Conservation (phyloP, 2,888 invertebrate genomes). For the Aethes cnicana region DNA sequence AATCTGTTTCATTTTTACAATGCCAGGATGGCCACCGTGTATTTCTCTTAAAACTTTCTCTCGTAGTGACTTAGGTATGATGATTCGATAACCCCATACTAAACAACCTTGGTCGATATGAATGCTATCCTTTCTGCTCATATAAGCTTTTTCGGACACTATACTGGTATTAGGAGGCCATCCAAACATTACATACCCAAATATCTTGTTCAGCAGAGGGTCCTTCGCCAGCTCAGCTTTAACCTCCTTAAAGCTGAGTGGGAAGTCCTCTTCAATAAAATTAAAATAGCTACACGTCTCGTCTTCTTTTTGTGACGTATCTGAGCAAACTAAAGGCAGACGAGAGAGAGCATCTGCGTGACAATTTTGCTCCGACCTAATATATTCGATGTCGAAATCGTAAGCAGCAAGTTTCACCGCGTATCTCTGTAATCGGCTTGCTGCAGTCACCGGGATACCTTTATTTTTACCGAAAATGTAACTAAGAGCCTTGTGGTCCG, state of each 20-base stretch:
- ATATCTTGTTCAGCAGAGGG: slow-evolving; percentile 18
- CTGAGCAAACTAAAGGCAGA: neutral
- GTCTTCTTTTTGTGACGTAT: neutral
- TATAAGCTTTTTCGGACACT: slow-evolving; percentile 7
- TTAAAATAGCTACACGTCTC: slow-evolving; percentile 16
- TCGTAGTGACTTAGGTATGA: slow-evolving; percentile 28
- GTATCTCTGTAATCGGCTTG: slow-evolving; percentile 10
- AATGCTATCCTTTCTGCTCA: slow-evolving; percentile 9
- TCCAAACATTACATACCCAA: slow-evolving; percentile 22
- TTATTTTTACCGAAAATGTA: slow-evolving; percentile 8
- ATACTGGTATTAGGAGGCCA: slow-evolving; percentile 12
- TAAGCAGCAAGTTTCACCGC: slow-evolving; percentile 13
- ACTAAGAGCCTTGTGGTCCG: neutral
- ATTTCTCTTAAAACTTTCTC: slow-evolving; percentile 30
- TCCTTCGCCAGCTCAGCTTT: slow-evolving; percentile 21
- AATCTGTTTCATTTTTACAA: slow-evolving; percentile 37
- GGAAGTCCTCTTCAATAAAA: slow-evolving; percentile 23
- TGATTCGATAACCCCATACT: slow-evolving; percentile 34
- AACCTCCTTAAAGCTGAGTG: slow-evolving; percentile 23
- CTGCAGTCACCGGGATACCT: slow-evolving; percentile 9
- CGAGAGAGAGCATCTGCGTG: slow-evolving; percentile 2
- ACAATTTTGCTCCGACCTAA: neutral
- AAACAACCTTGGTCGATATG: slow-evolving; percentile 28
- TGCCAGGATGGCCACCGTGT: slow-evolving; percentile 33
- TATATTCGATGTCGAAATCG: slow-evolving; percentile 1